Evolutionary conservation across 2,888 invertebrate genomes (phyloP).

Genomic region (Hyppa rectilinea): DNA sequence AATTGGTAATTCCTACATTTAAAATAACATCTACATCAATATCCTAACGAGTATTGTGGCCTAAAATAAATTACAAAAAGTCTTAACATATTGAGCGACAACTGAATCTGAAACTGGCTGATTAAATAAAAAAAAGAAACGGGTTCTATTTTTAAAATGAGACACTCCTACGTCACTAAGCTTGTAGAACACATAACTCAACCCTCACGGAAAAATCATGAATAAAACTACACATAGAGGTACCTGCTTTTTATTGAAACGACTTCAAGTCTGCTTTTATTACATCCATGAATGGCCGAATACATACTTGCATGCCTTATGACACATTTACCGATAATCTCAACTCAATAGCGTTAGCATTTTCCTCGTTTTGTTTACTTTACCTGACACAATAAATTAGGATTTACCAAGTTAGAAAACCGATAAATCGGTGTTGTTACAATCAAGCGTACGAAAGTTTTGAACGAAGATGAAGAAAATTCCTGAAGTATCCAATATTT

Average conservation of each 20-base stretch:
- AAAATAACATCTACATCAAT: not conserved
- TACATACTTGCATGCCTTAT: conserved; percentile 24
- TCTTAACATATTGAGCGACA: not conserved
- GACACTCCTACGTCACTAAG: not conserved
- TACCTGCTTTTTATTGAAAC: conserved; percentile 30
- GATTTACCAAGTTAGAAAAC: conserved; percentile 2
- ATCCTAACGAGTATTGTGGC: not conserved
- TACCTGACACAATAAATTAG: conserved; percentile 13
- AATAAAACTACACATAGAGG: conserved; percentile 23
- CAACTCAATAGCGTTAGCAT: conserved; percentile 18
- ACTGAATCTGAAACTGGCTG: not conserved
- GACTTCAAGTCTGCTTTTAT: conserved; percentile 33
- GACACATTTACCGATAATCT: conserved; percentile 45
- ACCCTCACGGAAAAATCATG: conserved; percentile 25
- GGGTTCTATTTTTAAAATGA: not conserved
- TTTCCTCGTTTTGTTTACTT: conserved; percentile 47
- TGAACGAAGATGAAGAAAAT: not conserved
- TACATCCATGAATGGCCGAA: conserved; percentile 53
- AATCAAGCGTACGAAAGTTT: not conserved
- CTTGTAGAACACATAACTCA: not conserved
- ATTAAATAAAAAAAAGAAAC: not conserved
- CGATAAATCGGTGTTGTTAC: conserved; percentile 5
- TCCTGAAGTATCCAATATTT: not conserved
- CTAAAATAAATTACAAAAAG: not conserved
- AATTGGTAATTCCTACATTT: not conserved